phyloP scores from a whole-genome alignment of 1,140 invertebrate genomes.

The Lepidurus couesii region DNA sequence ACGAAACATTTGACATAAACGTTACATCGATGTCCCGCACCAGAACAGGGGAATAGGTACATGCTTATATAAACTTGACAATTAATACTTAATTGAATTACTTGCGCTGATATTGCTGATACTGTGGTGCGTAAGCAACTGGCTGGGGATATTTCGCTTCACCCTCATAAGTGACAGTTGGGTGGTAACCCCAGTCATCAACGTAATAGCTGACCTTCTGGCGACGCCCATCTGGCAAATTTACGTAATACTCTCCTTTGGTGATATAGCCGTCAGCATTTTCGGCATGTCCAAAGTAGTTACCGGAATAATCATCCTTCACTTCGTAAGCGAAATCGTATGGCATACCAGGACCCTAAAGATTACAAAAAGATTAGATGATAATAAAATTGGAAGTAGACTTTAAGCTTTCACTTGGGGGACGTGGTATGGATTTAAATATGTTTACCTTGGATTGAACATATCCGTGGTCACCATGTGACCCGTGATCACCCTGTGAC shows the following conservation, averaged over 20 bases:
- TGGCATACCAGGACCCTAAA: slow-evolving; percentile 18
- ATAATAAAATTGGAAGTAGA: too few relatives aligned
- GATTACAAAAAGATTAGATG: not conserved
- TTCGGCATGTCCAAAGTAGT: slow-evolving; percentile 27
- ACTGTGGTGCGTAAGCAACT: slow-evolving; percentile 20
- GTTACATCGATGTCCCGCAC: slow-evolving; percentile 12
- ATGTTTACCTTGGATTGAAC: slow-evolving; percentile 2
- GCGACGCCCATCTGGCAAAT: slow-evolving; percentile 27
- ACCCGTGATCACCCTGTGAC: not conserved
- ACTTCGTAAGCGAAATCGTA: slow-evolving; percentile 30
- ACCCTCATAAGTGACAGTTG: slow-evolving; percentile 26
- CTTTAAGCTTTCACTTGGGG: too few relatives aligned
- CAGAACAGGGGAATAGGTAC: not conserved
- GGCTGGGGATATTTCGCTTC: slow-evolving; percentile 28
- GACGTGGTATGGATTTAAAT: not conserved
- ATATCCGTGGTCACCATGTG: not conserved
- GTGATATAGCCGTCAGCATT: not conserved
- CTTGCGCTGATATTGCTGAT: not conserved
- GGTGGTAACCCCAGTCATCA: slow-evolving; percentile 25
- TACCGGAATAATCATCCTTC: slow-evolving; percentile 19
- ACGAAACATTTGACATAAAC: not conserved
- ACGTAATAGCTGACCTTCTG: slow-evolving; percentile 27
- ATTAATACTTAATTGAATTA: not conserved
- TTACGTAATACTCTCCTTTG: slow-evolving; percentile 29
- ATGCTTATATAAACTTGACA: not conserved